phyloP scores from a whole-genome alignment of 2,888 invertebrate genomes.

The Quadroppia sp. region DNA sequence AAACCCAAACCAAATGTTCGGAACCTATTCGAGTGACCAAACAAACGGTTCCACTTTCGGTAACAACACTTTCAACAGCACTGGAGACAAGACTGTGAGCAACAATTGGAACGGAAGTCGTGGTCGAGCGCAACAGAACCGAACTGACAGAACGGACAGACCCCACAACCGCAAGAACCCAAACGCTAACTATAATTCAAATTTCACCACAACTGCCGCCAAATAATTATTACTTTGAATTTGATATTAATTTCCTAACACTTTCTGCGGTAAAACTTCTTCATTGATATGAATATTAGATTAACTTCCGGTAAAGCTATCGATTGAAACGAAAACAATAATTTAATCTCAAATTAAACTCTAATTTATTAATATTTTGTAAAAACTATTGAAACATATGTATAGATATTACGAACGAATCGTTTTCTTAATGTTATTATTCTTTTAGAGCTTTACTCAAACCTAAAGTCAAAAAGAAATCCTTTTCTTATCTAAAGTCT shows the following conservation, averaged over 20 bases:
- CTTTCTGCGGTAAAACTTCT: background rate
- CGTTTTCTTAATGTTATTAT: background rate
- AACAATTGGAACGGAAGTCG: constrained; percentile 19
- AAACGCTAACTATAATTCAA: background rate
- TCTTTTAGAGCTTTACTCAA: constrained; percentile 10
- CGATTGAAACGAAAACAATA: constrained; percentile 2
- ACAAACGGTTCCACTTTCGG: background rate
- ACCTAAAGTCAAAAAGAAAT: background rate
- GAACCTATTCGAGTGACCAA: background rate
- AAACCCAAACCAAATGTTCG: background rate
- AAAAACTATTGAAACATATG: constrained; percentile 27
- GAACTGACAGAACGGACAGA: background rate
- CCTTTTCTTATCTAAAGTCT: background rate
- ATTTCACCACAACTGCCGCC: constrained; percentile 15
- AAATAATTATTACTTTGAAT: background rate
- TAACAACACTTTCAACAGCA: background rate
- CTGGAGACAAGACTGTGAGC: background rate
- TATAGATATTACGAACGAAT: background rate
- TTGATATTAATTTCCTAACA: background rate
- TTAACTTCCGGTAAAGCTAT: constrained; percentile 28
- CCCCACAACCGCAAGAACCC: background rate
- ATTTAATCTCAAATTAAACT: constrained; percentile 13
- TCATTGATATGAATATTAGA: background rate
- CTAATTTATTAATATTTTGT: constrained; percentile 23
- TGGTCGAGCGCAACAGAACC: background rate